Percentiles rank a stretch among this genome's conserved stretches.
phyloP scores from a whole-genome alignment of 2,113 vertebrate genomes.

The Microtus montanus region DNA sequence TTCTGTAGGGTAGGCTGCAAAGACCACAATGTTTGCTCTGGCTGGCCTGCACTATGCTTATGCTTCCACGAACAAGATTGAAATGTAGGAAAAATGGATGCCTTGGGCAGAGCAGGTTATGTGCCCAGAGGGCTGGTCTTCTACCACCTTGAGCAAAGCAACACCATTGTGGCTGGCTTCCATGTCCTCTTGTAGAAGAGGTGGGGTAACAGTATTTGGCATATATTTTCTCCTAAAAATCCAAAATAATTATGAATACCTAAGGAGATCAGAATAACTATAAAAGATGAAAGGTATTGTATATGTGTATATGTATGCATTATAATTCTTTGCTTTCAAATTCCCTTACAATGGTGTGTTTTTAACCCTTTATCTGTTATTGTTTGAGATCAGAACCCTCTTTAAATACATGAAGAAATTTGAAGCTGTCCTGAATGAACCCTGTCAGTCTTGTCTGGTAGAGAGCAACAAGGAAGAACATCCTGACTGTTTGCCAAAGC shows the following conservation, averaged over 20 bases:
- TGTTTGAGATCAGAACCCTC: constrained; percentile 88
- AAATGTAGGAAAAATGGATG: not conserved
- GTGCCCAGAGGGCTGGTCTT: not conserved
- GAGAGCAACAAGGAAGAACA: constrained; percentile 87
- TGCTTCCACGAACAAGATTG: not conserved
- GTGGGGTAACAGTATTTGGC: not conserved
- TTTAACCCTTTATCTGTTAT: not conserved
- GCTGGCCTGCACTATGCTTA: not conserved
- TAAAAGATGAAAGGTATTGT: not conserved
- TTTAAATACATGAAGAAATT: constrained; percentile 99
- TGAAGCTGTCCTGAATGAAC: constrained; percentile 88
- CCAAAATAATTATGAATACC: not conserved
- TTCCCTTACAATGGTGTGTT: not conserved
- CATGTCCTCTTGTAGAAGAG: constrained; percentile 38
- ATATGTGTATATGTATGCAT: too few relatives aligned
- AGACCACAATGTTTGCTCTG: not conserved
- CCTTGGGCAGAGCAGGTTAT: not conserved
- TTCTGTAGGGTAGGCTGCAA: not conserved
- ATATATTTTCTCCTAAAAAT: not conserved
- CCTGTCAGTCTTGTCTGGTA: constrained; percentile 88
- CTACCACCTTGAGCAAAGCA: not conserved
- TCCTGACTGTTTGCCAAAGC: constrained; percentile 83
- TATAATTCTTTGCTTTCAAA: constrained; percentile 24
- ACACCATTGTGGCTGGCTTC: not conserved
- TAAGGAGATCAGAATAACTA: not conserved